Evolutionary conservation across 2,888 invertebrate species (phyloP), one percentile per base, ranked within the genome.

Genomic region (Drosophila gaucha): DNA sequence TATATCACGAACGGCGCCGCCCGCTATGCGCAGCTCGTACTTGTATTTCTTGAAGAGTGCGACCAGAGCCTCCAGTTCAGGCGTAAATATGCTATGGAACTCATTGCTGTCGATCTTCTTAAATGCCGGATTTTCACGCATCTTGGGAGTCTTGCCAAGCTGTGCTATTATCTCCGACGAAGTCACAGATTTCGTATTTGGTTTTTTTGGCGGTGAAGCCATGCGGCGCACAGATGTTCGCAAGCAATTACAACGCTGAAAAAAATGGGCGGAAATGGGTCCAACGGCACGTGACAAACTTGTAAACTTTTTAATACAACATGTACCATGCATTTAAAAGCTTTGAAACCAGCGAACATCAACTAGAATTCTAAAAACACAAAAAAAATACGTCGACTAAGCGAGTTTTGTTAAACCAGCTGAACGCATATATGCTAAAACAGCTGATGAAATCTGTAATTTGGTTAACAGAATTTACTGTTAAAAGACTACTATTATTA

Each of bases 1-100:
- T 28, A 97, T 92, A 91, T 97, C 97, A 73, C 97, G 94, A 0
- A 99, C 99, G 16, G 99, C 98, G 5, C 99, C 99, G 43, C 99
- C 99, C 36, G 99, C 99, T 64, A 99, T 95, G 78, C 99, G 93
- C 60, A 99, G 93, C 92, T 99, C 97, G 93, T 95, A 94, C 52
- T 95, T 93, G 89, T 97, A 93, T 88, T 95, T 95, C 60, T 95
- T 93, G 90, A 99, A 99, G 9, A 99, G 76, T 2, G 93, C 92
- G 18, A 94, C 93, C 10, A 99, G 92, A 9, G 92, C 91, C 22
- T 93, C 91, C 47, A 99, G 93, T 92, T 98, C 97, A 8, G 96
- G 94, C 0, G 96, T 96, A 82, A 99, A 96, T 55, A 98, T 93
- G 35, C 94, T 94, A 68, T 94, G 93, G 85, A 97, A 97, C 89